Conservation (phyloP, 1,140 invertebrate species). For the Thalassaphorura encarpata region DNA sequence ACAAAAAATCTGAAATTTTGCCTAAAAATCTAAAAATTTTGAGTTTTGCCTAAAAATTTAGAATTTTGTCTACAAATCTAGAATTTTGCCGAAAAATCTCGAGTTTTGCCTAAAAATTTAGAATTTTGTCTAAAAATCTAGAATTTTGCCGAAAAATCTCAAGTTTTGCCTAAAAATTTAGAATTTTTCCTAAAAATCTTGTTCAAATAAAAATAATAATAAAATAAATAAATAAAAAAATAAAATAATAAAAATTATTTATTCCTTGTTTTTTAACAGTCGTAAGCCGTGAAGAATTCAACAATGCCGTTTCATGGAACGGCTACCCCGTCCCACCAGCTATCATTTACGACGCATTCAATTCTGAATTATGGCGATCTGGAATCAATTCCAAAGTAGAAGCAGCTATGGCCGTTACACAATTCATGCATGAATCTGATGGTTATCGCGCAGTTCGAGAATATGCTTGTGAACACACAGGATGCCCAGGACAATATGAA, state of each 20-base stretch:
- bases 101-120: too few species aligned
- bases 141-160: too few species aligned
- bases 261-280: slow-evolving; percentile 1
- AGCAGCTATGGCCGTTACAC: slow-evolving; percentile 26
- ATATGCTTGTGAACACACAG: slow-evolving; percentile 11
- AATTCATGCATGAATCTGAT: slow-evolving; percentile 26
- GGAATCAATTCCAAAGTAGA: slow-evolving; percentile 15
- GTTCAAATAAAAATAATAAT: too few species aligned
- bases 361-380: background rate
- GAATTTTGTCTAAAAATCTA: too few species aligned
- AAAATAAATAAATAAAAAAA: too few species aligned
- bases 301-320: slow-evolving; percentile 10
- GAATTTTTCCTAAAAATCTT: too few species aligned
- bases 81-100: too few species aligned
- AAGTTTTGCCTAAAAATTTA: too few species aligned
- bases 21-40: too few species aligned
- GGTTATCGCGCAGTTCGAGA: slow-evolving; percentile 20
- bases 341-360: slow-evolving; percentile 18
- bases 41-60: too few species aligned
- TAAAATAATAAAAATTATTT: too few species aligned
- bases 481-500: slow-evolving; percentile 19
- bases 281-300: slow-evolving; percentile 17
- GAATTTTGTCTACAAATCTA: too few species aligned
- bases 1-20: background rate
- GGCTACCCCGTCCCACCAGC: slow-evolving; percentile 15